phyloP scores from a whole-genome alignment of 2,888 invertebrate species.

The Thera britannica region DNA sequence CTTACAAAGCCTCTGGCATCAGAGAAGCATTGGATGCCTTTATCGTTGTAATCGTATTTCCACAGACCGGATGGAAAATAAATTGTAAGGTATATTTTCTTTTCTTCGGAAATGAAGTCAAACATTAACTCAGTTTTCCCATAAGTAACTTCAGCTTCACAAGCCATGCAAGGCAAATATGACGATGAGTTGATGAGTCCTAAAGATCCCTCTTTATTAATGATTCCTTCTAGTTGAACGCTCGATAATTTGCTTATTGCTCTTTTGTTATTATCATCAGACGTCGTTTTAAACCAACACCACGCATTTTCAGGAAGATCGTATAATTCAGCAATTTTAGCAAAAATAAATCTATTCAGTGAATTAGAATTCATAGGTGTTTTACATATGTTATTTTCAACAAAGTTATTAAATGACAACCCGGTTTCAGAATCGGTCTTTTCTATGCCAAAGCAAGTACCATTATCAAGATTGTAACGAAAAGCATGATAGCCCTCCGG shows the following conservation, averaged over 20 bases:
- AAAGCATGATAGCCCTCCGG: conserved; percentile 70
- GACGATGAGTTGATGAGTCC: conserved; percentile 51
- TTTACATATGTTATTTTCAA: conserved; percentile 52
- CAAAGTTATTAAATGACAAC: conserved; percentile 61
- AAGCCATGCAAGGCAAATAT: conserved; percentile 69
- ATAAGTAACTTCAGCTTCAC: conserved; percentile 62
- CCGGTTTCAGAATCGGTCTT: conserved; percentile 47
- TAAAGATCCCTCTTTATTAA: conserved; percentile 64
- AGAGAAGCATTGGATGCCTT: conserved; percentile 86
- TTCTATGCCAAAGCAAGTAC: conserved; percentile 71
- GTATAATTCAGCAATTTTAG: conserved; percentile 60
- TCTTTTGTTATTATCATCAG: conserved; percentile 17
- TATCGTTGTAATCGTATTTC: conserved; percentile 71
- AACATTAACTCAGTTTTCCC: conserved; percentile 64
- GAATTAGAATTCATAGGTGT: conserved; percentile 60
- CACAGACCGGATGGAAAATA: conserved; percentile 84
- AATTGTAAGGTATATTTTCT: conserved; percentile 76
- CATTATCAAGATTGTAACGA: conserved; percentile 64
- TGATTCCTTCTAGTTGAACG: conserved; percentile 51
- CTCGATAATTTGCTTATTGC: conserved; percentile 16
- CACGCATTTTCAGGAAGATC: conserved; percentile 54
- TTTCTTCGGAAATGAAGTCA: conserved; percentile 61
- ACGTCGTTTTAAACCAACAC: conserved; percentile 66
- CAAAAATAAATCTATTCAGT: conserved; percentile 64
- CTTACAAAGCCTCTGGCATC: conserved; percentile 82